A percentile compares a stretch with the other conserved stretches of the same genome.
Evolutionary conservation across 2,888 invertebrate species (phyloP).

Genomic region (Hermaeophaga mercurialis): DNA sequence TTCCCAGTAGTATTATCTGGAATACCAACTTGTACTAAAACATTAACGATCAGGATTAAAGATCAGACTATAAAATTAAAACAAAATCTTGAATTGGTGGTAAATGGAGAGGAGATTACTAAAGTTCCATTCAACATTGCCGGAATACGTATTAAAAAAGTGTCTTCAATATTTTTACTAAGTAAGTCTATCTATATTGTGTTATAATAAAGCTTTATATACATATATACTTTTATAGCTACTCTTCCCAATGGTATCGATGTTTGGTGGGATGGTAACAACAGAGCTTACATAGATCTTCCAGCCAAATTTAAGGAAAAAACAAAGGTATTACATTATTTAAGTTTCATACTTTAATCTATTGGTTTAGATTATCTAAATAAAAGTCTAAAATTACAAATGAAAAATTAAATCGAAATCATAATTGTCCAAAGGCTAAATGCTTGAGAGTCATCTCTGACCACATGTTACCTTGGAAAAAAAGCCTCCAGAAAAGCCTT

Average conservation of each 20-base stretch:
- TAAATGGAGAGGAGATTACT: conserved; percentile 72
- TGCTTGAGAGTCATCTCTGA: too few species aligned
- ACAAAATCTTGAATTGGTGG: conserved; percentile 71
- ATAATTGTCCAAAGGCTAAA: too few species aligned
- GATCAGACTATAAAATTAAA: conserved; percentile 68
- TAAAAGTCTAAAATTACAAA: too few species aligned
- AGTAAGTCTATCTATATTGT: conserved; percentile 53
- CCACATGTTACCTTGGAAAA: too few species aligned
- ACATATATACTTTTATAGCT: conserved; percentile 56
- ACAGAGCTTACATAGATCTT: conserved; percentile 82
- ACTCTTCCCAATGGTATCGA: conserved; percentile 72
- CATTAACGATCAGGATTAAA: conserved; percentile 67
- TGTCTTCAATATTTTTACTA: conserved; percentile 77
- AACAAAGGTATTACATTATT: conserved; percentile 62
- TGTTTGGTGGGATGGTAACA: conserved; percentile 89
- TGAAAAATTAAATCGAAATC: too few species aligned
- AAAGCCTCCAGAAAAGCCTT: too few species aligned
- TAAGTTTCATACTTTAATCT: too few species aligned
- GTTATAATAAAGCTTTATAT: background rate
- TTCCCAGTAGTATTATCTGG: conserved; percentile 62
- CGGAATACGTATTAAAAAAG: conserved; percentile 70
- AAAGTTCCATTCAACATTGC: conserved; percentile 67
- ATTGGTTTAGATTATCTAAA: too few species aligned
- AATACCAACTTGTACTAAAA: conserved; percentile 81
- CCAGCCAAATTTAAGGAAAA: conserved; percentile 71